These are phyloP conservation scores for Andrena chrysosceles DNA, from an alignment of 2,888 invertebrate species.

Conservation along the genomic window DNA sequence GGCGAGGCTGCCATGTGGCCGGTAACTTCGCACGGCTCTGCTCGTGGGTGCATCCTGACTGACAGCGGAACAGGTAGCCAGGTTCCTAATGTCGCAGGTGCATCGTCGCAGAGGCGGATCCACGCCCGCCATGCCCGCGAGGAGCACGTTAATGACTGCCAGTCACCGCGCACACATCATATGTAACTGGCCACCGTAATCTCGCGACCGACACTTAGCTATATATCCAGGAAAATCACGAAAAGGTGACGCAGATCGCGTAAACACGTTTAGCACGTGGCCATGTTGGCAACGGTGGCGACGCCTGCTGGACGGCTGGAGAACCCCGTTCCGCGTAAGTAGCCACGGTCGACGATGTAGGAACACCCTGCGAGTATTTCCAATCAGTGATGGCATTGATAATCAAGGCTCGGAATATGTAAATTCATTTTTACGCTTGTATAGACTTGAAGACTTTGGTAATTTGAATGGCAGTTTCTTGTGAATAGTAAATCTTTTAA, in stretches of 20 bases:
- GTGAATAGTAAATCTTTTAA: no score
- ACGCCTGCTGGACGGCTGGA: slow-evolving; percentile 21
- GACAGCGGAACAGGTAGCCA: slow-evolving; percentile 57
- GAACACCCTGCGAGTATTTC: not conserved
- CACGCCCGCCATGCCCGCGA: slow-evolving; percentile 63
- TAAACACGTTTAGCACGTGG: slow-evolving; percentile 81
- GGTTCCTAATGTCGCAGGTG: slow-evolving; percentile 60
- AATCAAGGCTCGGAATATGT: not conserved
- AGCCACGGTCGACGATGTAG: slow-evolving; percentile 72
- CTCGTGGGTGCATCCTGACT: slow-evolving; percentile 45
- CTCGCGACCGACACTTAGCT: slow-evolving; percentile 23
- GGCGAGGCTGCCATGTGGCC: slow-evolving; percentile 90
- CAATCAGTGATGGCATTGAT: not conserved
- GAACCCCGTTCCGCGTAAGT: slow-evolving; percentile 7
- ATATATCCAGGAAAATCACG: slow-evolving; percentile 26
- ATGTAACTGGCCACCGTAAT: slow-evolving; percentile 28
- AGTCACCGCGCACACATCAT: slow-evolving; percentile 37
- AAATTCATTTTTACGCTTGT: no score
- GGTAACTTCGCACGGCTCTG: slow-evolving; percentile 83
- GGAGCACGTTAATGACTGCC: slow-evolving; percentile 53
- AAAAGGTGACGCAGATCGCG: slow-evolving; percentile 53
- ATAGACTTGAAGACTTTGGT: not conserved
- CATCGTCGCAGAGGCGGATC: slow-evolving; percentile 55
- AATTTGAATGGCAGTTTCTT: not conserved
- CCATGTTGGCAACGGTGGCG: slow-evolving; percentile 80